Conservation (phyloP, 2,888 invertebrate genomes). For the Drosophila eohydei region DNA sequence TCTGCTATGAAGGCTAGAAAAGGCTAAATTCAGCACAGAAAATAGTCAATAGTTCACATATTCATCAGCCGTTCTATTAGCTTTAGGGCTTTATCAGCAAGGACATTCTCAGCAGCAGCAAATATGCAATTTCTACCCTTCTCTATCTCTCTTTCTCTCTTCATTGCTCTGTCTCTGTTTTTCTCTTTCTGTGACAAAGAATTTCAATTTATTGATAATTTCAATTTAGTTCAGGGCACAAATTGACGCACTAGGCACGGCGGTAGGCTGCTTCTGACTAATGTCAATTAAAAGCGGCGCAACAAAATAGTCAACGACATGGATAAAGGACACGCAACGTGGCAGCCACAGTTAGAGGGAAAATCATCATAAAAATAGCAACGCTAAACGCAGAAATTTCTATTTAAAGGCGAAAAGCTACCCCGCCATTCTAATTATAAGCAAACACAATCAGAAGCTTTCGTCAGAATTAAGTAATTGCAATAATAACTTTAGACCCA, state of each 20-base stretch:
- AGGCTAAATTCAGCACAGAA: neutral
- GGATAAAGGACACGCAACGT: conserved; percentile 57
- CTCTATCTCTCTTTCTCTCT: neutral
- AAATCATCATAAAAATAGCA: conserved; percentile 38
- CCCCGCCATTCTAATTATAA: neutral
- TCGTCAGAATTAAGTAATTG: conserved; percentile 27
- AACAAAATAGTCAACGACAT: conserved; percentile 35
- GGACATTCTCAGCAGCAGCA: conserved; percentile 15
- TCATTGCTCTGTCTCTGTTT: neutral
- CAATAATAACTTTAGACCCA: neutral
- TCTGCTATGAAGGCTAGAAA: neutral
- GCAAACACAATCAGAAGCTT: conserved; percentile 9
- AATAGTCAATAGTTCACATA: neutral
- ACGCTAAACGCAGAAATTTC: conserved; percentile 39
- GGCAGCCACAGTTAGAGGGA: conserved; percentile 13
- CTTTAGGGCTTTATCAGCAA: conserved; percentile 21
- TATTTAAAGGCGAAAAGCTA: conserved; percentile 30
- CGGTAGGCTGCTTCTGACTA: conserved; percentile 27
- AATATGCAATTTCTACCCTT: neutral
- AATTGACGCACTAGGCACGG: conserved; percentile 25
- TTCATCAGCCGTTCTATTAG: neutral
- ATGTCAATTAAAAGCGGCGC: conserved; percentile 56
- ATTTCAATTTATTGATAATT: conserved; percentile 63
- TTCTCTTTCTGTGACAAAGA: conserved; percentile 9
- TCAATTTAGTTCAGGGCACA: conserved; percentile 26